Evolutionary conservation across 2,888 invertebrate species (phyloP).

Genomic region (Omphaloscelis lunosa): DNA sequence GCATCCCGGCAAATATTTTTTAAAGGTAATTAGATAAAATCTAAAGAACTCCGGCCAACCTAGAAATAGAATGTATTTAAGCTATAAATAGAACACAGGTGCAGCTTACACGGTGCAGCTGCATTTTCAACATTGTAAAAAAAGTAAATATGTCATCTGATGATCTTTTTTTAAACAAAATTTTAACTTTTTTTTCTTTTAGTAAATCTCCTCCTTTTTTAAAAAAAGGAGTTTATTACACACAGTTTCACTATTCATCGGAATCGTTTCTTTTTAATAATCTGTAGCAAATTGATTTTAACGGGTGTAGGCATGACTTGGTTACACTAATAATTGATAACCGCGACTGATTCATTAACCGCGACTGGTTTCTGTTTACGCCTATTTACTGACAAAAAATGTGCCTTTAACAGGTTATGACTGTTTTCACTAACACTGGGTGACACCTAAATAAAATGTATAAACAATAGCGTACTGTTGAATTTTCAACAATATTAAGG

Average conservation of each 20-base stretch:
- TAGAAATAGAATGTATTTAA: not conserved
- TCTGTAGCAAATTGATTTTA: conserved; percentile 7
- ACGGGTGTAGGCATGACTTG: conserved; percentile 26
- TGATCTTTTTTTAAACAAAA: no score
- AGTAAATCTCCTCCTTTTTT: not conserved
- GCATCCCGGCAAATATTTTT: no score
- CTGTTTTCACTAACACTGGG: not conserved
- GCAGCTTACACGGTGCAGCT: no score
- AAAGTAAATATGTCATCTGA: no score
- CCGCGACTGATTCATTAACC: conserved; percentile 8
- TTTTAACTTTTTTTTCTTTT: no score
- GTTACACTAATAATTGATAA: conserved; percentile 11
- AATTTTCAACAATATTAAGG: no score
- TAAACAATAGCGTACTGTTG: no score
- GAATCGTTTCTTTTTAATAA: not conserved
- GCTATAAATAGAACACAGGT: not conserved
- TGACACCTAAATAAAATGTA: not conserved
- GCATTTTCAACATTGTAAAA: not conserved
- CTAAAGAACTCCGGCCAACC: not conserved
- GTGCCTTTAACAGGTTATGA: not conserved
- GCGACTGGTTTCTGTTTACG: conserved; percentile 15
- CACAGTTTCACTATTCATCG: not conserved
- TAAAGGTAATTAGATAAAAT: not conserved
- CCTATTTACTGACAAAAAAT: not conserved
- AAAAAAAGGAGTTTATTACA: no score